Conservation (phyloP, 2,797 vertebrate genomes). For the Babyrousa celebensis region DNA sequence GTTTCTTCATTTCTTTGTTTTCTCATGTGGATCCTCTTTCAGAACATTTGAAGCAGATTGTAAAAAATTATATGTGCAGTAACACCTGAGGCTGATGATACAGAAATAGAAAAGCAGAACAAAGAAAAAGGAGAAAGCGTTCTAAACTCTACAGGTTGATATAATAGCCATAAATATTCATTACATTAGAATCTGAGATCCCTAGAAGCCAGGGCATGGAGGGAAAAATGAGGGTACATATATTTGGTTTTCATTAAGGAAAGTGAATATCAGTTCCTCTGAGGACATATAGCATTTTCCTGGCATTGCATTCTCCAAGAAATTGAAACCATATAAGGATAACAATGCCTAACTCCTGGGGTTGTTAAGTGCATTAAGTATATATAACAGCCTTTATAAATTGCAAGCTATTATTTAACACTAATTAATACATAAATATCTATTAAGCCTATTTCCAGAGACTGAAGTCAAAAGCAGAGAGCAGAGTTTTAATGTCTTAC, state of each 20-base stretch:
- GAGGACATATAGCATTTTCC: constrained; percentile 42
- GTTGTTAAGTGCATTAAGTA: constrained; percentile 56
- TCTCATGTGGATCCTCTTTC: constrained; percentile 16
- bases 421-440: constrained; percentile 58
- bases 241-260: constrained; percentile 57
- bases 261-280: constrained; percentile 11
- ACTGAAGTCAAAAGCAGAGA: constrained; percentile 45
- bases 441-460: constrained; percentile 71
- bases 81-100: constrained; percentile 50
- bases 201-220: constrained; percentile 60
- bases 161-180: constrained; percentile 35
- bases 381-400: constrained; percentile 48
- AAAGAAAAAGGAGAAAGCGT: constrained; percentile 37
- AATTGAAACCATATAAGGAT: constrained; percentile 32
- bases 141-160: constrained; percentile 19
- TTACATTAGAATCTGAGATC: constrained; percentile 44
- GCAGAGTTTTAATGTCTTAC: constrained; percentile 45
- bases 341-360: background rate
- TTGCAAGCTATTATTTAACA: constrained; percentile 19
- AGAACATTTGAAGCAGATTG: constrained; percentile 50
- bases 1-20: background rate
- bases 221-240: constrained; percentile 48
- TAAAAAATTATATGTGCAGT: background rate
- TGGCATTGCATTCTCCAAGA: constrained; percentile 37
- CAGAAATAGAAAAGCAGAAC: constrained; percentile 46